Percentiles rank a stretch among this genome's conserved stretches.
These are phyloP conservation scores for Coptodon bakossiorum DNA, from an alignment of 2,113 vertebrate genomes.

Conservation along the genomic window DNA sequence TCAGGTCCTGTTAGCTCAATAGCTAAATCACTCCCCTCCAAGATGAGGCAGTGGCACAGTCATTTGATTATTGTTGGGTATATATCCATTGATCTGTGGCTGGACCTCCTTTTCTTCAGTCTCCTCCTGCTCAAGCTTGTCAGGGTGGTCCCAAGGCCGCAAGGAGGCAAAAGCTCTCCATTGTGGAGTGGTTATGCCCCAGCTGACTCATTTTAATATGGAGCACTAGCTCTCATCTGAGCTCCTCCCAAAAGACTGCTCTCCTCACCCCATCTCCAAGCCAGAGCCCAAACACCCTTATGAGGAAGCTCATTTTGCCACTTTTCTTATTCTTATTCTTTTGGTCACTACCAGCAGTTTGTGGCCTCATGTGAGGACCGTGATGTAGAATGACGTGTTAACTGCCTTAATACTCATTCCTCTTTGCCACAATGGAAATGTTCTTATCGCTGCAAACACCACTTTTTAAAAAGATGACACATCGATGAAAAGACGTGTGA, in stretches of 20 bases:
- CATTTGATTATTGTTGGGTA: neutral
- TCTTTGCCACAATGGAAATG: neutral
- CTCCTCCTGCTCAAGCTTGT: neutral
- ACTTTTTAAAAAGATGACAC: neutral
- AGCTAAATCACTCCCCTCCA: neutral
- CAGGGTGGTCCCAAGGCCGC: neutral
- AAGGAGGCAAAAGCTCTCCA: neutral
- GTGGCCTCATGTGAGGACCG: neutral
- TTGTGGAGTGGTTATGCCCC: neutral
- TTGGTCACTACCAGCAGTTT: neutral
- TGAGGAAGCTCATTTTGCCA: neutral
- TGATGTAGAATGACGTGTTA: neutral
- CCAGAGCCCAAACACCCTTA: neutral
- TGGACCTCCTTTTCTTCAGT: neutral
- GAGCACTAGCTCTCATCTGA: neutral
- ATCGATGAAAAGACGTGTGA: neutral
- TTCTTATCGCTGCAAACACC: neutral
- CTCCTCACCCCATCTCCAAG: neutral
- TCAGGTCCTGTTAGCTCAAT: accelerated
- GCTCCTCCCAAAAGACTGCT: neutral
- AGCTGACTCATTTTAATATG: neutral
- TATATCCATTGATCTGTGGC: neutral
- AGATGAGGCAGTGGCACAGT: neutral
- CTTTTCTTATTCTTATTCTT: neutral
- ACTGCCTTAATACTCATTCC: neutral